Conservation (phyloP, 1,140 invertebrate genomes). For the Xylocopa sonorina region DNA sequence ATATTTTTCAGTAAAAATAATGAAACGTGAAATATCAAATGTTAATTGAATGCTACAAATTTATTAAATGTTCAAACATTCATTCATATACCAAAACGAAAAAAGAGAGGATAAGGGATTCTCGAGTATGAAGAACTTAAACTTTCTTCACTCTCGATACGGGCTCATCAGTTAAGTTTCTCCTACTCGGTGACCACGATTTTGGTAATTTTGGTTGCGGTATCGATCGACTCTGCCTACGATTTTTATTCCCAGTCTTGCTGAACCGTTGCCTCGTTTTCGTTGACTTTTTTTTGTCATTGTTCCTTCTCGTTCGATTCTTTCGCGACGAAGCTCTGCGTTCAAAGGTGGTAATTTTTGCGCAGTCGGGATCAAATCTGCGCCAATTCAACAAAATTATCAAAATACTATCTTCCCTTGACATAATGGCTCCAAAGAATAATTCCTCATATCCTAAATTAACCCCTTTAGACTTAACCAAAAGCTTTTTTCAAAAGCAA, state of each 20-base stretch:
- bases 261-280: conserved; percentile 13
- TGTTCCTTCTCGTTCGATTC: conserved; percentile 13
- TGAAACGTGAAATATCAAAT: not conserved
- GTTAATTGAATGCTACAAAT: not conserved
- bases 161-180: conserved; percentile 65
- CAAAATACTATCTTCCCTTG: not conserved
- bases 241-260: conserved; percentile 18
- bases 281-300: conserved; percentile 18
- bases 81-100: not conserved
- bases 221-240: conserved; percentile 19
- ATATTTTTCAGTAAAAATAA: too few species aligned
- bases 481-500: too few species aligned
- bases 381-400: not conserved
- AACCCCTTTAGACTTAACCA: too few species aligned
- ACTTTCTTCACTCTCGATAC: conserved; percentile 64
- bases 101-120: not conserved
- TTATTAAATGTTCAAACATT: not conserved
- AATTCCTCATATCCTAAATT: too few species aligned
- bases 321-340: not conserved
- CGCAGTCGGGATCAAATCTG: conserved; percentile 43
- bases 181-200: conserved; percentile 60
- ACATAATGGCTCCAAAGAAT: too few species aligned
- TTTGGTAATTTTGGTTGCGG: conserved; percentile 59
- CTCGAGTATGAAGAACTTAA: not conserved
- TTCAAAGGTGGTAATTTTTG: not conserved